phyloP scores from a whole-genome alignment of 2,888 invertebrate genomes.

The Ariolimax columbianus region DNA sequence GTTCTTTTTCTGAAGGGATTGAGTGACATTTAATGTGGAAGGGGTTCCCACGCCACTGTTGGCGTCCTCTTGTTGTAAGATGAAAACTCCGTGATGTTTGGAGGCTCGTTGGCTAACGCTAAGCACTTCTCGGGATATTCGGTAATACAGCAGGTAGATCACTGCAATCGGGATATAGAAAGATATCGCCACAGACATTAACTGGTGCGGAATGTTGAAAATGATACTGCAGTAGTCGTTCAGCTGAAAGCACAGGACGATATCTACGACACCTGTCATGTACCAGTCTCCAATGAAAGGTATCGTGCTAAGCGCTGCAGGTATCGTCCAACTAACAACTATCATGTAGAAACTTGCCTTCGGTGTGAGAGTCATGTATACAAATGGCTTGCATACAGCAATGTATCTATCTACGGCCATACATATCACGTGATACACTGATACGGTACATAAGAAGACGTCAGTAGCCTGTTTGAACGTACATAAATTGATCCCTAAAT shows the following conservation, averaged over 20 bases:
- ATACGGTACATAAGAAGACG: not conserved
- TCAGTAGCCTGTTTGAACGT: not conserved
- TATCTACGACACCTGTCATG: not conserved
- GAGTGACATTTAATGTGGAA: too few species aligned
- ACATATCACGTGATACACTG: not conserved
- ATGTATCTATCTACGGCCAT: slow-evolving; percentile 32
- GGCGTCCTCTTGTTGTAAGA: too few species aligned
- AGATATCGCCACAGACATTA: not conserved
- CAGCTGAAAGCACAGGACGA: not conserved
- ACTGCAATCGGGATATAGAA: not conserved
- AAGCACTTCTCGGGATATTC: not conserved
- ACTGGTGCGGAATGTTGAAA: not conserved
- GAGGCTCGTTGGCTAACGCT: too few species aligned
- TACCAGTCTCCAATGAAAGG: not conserved
- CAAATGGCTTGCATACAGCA: slow-evolving; percentile 1
- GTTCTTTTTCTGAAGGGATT: too few species aligned
- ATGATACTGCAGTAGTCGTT: not conserved
- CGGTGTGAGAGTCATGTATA: not conserved
- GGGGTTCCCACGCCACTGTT: too few species aligned
- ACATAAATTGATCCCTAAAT: not conserved
- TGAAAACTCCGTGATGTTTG: too few species aligned
- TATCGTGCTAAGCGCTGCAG: not conserved
- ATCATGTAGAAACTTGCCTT: not conserved
- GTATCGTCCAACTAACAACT: not conserved
- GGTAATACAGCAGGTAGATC: not conserved